Evolutionary conservation across 2,797 vertebrate genomes (phyloP).

Genomic region (Hafferia zeledoni): DNA sequence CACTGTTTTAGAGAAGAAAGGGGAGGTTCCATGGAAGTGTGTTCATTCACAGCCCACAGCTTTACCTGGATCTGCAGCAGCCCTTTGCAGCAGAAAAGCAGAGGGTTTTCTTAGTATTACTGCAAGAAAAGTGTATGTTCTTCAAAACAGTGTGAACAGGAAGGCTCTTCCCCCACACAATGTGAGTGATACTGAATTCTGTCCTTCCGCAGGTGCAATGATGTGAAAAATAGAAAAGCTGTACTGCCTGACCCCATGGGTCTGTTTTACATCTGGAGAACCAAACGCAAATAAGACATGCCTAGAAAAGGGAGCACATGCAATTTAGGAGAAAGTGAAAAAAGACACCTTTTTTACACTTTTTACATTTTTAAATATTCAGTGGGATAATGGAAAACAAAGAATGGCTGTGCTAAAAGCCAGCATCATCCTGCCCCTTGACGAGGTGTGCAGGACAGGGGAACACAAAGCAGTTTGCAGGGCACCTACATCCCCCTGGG

Average conservation of each 20-base stretch:
- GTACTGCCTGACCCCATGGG: conserved; percentile 32
- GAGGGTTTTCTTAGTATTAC: background rate
- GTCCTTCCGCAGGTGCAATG: conserved; percentile 41
- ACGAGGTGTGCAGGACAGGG: no score
- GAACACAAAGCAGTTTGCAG: background rate
- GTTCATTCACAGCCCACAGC: background rate
- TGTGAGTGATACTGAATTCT: background rate
- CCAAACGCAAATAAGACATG: background rate
- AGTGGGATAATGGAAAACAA: background rate
- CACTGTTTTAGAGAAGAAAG: background rate
- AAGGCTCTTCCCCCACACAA: background rate
- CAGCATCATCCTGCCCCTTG: background rate
- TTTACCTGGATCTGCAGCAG: background rate
- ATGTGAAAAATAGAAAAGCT: conserved; percentile 72
- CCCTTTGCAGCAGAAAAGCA: background rate
- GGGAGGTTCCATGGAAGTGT: background rate
- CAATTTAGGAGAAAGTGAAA: background rate
- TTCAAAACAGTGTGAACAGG: background rate
- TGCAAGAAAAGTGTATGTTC: background rate
- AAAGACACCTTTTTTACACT: background rate
- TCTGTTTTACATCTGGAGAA: conserved; percentile 46
- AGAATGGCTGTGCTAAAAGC: background rate
- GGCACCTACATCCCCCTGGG: background rate
- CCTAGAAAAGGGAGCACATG: background rate
- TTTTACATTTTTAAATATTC: background rate